Evolutionary conservation across 53 echinoderm and acorn worm genomes (phyloP).

Genomic region (Echinometra lucunter): DNA sequence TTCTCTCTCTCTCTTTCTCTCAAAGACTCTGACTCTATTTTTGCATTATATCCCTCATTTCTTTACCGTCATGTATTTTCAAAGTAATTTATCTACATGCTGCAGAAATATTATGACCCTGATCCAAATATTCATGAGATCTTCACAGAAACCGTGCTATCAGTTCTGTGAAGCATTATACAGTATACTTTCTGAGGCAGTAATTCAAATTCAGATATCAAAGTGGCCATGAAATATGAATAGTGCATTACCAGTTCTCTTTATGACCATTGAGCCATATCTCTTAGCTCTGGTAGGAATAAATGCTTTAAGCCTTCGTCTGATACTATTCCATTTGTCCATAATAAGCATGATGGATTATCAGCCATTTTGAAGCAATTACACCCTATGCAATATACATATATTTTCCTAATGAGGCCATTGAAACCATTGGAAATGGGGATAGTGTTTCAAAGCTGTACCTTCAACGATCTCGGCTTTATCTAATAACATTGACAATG

Average conservation of each 20-base stretch:
- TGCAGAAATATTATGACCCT: background rate
- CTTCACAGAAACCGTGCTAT: background rate
- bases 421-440: background rate
- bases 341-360: background rate
- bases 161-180: background rate
- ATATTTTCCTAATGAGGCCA: conserved; percentile 16
- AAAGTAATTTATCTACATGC: background rate
- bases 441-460: conserved; percentile 17
- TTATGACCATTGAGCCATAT: conserved; percentile 15
- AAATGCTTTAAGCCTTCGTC: background rate
- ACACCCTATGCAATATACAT: background rate
- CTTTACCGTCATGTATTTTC: background rate
- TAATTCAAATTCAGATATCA: background rate
- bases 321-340: background rate
- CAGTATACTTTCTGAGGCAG: background rate
- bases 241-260: background rate
- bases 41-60: background rate
- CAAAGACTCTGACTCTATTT: background rate
- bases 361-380: background rate
- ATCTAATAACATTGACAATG: conserved; percentile 23
- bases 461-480: background rate
- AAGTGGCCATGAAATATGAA: conserved; percentile 16
- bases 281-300: background rate
- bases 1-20: background rate
- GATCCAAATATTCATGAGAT: conserved; percentile 1